Conservation (phyloP, 2,888 invertebrate species). For the Conus canariensis region DNA sequence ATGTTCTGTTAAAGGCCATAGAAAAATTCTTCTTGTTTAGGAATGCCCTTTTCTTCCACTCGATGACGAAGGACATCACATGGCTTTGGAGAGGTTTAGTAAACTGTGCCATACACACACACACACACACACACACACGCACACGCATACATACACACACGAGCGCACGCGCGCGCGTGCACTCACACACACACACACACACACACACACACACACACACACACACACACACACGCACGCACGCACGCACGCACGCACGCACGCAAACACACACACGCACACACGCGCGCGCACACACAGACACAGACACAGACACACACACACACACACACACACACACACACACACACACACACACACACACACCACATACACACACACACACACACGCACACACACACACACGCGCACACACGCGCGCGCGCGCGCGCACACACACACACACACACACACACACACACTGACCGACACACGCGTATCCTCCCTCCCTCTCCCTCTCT, state of each 20-base stretch:
- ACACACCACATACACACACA: too few relatives aligned
- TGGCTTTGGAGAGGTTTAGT: too few relatives aligned
- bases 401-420: too few relatives aligned
- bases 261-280: neutral
- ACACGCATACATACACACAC: neutral
- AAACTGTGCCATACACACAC: neutral
- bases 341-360: too few relatives aligned
- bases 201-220: neutral
- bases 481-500: too few relatives aligned
- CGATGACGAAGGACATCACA: too few relatives aligned
- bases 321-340: too few relatives aligned
- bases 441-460: neutral
- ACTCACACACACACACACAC: slow-evolving; percentile 35
- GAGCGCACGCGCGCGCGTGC: neutral
- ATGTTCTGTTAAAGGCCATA: too few relatives aligned
- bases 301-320: neutral
- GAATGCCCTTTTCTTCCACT: too few relatives aligned
- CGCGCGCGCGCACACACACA: too few relatives aligned
- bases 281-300: neutral
- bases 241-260: neutral
- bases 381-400: too few relatives aligned
- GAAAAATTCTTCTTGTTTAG: too few relatives aligned
- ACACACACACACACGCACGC: neutral
- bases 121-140: neutral
- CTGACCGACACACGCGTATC: neutral